phyloP scores from a whole-genome alignment of 2,888 invertebrate species.

The Bugulina stolonifera region DNA sequence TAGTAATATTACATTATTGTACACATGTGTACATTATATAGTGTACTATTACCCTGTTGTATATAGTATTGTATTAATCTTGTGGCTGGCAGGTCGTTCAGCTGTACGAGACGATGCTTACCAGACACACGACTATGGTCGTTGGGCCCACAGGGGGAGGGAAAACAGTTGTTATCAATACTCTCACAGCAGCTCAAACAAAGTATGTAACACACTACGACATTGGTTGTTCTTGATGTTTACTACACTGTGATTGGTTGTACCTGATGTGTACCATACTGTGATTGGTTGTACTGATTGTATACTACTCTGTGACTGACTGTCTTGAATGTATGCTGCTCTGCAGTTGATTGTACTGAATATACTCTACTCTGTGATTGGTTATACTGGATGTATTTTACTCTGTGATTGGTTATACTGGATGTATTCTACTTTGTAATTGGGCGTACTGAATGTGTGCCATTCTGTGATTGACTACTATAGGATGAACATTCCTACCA shows the following conservation, averaged over 20 bases:
- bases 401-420: not conserved
- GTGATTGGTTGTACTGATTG: no score
- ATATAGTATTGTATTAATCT: no score
- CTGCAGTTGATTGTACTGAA: not conserved
- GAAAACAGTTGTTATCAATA: slow-evolving; percentile 30
- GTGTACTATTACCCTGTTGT: no score
- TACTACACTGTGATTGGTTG: no score
- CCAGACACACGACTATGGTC: slow-evolving; percentile 30
- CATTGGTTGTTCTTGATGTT: no score
- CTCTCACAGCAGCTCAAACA: slow-evolving; percentile 27
- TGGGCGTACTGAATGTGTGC: not conserved
- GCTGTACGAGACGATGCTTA: slow-evolving; percentile 29
- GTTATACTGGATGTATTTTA: not conserved
- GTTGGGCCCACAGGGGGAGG: slow-evolving; percentile 31
- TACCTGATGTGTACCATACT: no score
- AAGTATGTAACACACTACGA: slow-evolving; percentile 27
- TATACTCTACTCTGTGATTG: not conserved
- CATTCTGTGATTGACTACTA: not conserved
- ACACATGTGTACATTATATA: no score
- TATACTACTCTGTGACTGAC: not conserved
- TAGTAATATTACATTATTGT: no score
- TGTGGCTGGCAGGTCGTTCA: slow-evolving; percentile 29
- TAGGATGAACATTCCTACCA: slow-evolving; percentile 29
- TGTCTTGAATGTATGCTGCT: not conserved
- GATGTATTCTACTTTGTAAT: not conserved